These are phyloP conservation scores for Phocoena phocoena DNA, from an alignment of 2,113 vertebrate genomes.

Conservation along the genomic window DNA sequence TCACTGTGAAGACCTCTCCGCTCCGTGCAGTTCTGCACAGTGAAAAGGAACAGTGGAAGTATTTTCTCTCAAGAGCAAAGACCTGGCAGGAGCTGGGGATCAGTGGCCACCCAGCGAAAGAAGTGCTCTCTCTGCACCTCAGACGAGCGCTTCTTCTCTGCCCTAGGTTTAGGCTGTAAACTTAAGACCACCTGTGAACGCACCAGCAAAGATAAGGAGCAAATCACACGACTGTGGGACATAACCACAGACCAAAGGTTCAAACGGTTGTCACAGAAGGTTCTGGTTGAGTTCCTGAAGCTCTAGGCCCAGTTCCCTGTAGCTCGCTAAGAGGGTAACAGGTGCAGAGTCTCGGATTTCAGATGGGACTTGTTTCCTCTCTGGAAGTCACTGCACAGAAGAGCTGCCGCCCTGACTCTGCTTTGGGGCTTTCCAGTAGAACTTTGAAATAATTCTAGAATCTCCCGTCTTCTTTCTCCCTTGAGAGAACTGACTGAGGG, in stretches of 20 bases:
- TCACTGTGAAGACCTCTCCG: neutral
- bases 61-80: neutral
- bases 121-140: too few relatives aligned
- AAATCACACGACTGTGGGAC: neutral
- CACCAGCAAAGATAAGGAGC: neutral
- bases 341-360: neutral
- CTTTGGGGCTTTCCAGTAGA: neutral
- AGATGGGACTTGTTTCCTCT: neutral
- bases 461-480: neutral
- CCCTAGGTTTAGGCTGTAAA: neutral
- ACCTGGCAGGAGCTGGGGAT: neutral
- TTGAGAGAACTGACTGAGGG: neutral
- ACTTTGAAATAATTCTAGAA: neutral
- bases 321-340: too few relatives aligned
- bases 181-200: neutral
- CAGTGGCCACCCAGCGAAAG: neutral
- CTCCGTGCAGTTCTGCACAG: neutral
- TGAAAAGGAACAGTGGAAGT: neutral
- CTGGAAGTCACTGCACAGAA: neutral
- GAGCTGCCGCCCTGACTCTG: neutral
- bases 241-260: neutral
- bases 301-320: neutral
- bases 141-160: accelerated
- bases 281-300: neutral
- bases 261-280: accelerated